Evolutionary conservation across 2,888 invertebrate species (phyloP), one percentile per base, ranked within the genome.

Genomic region (Podotricha telesiphe): DNA sequence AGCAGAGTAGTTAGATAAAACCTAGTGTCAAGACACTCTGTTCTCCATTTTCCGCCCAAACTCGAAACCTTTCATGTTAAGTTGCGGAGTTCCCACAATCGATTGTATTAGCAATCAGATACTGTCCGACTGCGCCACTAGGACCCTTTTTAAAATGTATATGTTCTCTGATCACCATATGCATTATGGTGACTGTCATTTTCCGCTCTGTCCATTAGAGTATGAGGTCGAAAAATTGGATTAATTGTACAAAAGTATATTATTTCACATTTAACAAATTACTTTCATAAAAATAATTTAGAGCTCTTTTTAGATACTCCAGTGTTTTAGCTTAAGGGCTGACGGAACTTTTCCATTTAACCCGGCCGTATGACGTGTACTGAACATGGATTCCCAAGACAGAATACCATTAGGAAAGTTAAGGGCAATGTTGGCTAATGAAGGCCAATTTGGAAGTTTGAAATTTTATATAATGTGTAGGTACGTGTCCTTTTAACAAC

Each of bases 311-410:
- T 47, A 65, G 15, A 59, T 17, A 50, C 28, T 50, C 42, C 42
- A 48, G 50, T 59, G 66, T 51, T 15, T 28, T 8, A 51, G 59
- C 77, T 76, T 75, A 50, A 58, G 63, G 70, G 81, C 81, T 84
- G 80, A 77, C 19, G 78, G 82, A 91, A 90, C 87, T 89, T 89
- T 90, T 85, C 86, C 87, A 88, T 91, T 89, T 87, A 89, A 89
- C 86, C 89, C 86, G 67, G 80, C 62, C 61, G 19, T 51, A 47
- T 68, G 62, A 65, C 56, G 22, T 42, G 22, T 62, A 53, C 61
- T 56, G 58, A 37, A 56, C 62, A 50, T 65, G 63, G 56, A 70
- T 66, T 61, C 62, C 61, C 69, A 68, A 55, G 62, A 71, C n/a
- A 68, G 71, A 56, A 67, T 40, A 50, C 42, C 71, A 71, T 69